Base-by-base conservation (phyloP, 1,140 invertebrate genomes). In the Paralvinella palmiformis region DNA sequence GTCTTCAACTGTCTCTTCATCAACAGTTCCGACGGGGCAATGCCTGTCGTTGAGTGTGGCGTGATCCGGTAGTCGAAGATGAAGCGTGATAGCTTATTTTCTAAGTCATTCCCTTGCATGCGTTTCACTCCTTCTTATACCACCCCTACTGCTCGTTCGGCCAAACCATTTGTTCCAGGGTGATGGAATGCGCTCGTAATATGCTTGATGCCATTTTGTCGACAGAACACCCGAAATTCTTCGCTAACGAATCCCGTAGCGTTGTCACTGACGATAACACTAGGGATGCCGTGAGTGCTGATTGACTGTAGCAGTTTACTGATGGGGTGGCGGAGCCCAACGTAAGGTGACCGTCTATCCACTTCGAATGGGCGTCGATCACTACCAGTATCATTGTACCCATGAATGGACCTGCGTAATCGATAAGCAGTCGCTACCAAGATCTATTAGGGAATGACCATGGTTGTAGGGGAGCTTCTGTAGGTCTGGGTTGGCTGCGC, bases 321-420 rank as follows among this genome's bases (percentile, higher is more conserved):
- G 35, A 60, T 60, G 17, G 57, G 48, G 20, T 60, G 13, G 35
- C 20, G 17, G 58, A 22, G 36, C 5, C 3, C 22, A 24, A 27
- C 17, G 22, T 45, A 45, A 32, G 7, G 58, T 60, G 17, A 27
- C 3, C 41, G 35, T 60, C 58, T 15, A 60, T 27, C 58, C 58
- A 60, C 41, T 60, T 60, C n/a, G 31, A 64, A 52, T 44, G 56
- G 15, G 33, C 32, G 45, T 55, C 63, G 15, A 56, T 52, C 22
- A 65, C 27, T n/a, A 67, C 57, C 29, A 60, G 29, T 63, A 78
- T 83, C 63, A 68, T 75, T 59, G 73, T 67, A 0, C 69, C 71
- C 35, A 73, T 57, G 50, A 80, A 76, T n/a, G 76, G 81, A 10
- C 81, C 81, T 57, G 31, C 53, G 33, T 58, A 53, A 35, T 58